phyloP scores from a whole-genome alignment of 2,113 vertebrate genomes.

The Nestor notabilis region DNA sequence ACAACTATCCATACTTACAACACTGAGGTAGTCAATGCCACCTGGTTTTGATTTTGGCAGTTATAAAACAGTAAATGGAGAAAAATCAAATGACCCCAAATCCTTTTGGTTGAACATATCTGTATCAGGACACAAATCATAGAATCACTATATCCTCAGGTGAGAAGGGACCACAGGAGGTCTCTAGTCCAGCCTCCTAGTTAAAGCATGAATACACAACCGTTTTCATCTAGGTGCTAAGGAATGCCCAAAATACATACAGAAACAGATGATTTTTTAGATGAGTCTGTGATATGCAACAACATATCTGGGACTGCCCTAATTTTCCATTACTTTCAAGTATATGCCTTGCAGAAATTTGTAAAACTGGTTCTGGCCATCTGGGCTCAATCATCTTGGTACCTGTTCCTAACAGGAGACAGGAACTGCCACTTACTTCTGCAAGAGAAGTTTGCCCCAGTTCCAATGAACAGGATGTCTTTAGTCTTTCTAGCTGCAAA shows the following conservation, averaged over 20 bases:
- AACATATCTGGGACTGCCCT: neutral
- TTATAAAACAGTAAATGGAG: neutral
- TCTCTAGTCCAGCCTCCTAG: neutral
- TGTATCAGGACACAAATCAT: neutral
- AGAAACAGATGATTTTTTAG: neutral
- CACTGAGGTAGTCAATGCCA: neutral
- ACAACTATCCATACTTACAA: accelerated
- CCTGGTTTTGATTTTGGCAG: neutral
- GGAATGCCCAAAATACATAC: neutral
- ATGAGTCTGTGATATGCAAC: neutral
- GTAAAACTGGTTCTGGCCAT: neutral
- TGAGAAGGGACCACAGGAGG: neutral
- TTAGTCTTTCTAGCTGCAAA: neutral
- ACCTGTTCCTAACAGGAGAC: neutral
- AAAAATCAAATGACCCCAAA: neutral
- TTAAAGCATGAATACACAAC: neutral
- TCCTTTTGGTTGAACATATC: neutral
- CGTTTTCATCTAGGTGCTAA: neutral
- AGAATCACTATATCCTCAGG: neutral
- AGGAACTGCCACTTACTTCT: neutral
- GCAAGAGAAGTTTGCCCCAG: neutral
- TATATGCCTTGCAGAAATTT: neutral
- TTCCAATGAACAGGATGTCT: neutral
- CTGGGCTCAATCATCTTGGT: neutral
- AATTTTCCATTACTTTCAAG: neutral